Evolutionary conservation across 2,113 vertebrate genomes (phyloP), one percentile per base, ranked within the genome.

Genomic region (Pyxicephalus adspersus): DNA sequence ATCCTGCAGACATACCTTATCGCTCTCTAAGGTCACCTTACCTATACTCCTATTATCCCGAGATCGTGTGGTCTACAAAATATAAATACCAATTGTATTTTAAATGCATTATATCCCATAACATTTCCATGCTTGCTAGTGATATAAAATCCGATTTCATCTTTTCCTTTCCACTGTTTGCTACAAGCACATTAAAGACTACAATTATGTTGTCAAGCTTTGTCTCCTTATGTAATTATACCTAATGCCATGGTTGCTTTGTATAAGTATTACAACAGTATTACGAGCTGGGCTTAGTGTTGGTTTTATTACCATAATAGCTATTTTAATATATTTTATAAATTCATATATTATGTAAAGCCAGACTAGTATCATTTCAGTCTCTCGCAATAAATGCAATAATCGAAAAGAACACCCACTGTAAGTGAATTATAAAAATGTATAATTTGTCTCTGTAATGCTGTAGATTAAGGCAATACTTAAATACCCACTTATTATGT

Each of bases 361-460:
- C 28, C 52, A 20, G 54, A 16, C 64, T 9, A 25, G 8, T 29
- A 18, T 64, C 23, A 74, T 74, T 57, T 34, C 2, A 31, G 26
- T 29, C 50, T 55, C 28, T 28, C 38, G 63, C n/a, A 26, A 18
- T 78, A 66, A 57, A 66, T 78, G 19, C n/a, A 78, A 57, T 57
- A 28, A 77, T 57, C 52, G 25, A 31, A 66, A 66, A 65, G 26
- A 66, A 54, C 64, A 22, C 51, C 51, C 28, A 23, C 52, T 25
- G 50, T 55, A 78, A 78, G 76, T 78, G 64, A 64, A 78, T 78
- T 57, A 78, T 78, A 66, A 57, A 70, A 78, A 66, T 61, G 65
- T 70, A 38, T 68, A 25, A 61, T 79, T 68, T 61, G 31, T 50
- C 64, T 58, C 20, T 45, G 57, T 60, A 60, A 57, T 51, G 28